These are phyloP conservation scores for Ricordea florida DNA, from an alignment of 92 coral and sea anemone genomes.

Conservation along the genomic window DNA sequence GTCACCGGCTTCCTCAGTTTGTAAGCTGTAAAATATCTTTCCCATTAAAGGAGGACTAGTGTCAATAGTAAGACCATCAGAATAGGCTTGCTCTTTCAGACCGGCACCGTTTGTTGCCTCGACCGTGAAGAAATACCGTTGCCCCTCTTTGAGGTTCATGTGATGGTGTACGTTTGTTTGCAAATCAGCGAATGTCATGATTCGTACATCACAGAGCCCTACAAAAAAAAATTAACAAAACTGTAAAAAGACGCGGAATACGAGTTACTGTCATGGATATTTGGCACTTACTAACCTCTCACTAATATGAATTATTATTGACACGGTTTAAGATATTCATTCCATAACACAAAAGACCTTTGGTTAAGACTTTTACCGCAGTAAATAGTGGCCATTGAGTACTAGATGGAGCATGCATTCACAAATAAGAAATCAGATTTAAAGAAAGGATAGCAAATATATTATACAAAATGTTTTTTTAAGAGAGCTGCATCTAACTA, in stretches of 20 bases:
- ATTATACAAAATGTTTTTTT: too few species aligned
- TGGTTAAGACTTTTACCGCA: too few species aligned
- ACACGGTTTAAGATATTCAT: too few species aligned
- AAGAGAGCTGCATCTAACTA: neutral
- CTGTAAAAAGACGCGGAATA: too few species aligned
- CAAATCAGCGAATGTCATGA: constrained; percentile 46
- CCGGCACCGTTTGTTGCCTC: constrained; percentile 87
- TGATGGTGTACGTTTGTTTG: constrained; percentile 31
- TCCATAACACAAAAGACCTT: too few species aligned
- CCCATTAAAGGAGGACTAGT: constrained; percentile 63
- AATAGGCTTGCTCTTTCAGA: constrained; percentile 24
- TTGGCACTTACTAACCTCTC: too few species aligned
- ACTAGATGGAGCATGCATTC: too few species aligned
- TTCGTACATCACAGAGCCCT: constrained; percentile 62
- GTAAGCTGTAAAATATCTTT: neutral
- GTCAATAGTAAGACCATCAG: constrained; percentile 83
- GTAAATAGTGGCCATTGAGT: too few species aligned
- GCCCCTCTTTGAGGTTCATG: constrained; percentile 44
- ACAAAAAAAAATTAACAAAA: neutral
- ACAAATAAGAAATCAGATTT: too few species aligned
- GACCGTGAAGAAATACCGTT: constrained; percentile 68
- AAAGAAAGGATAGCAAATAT: too few species aligned
- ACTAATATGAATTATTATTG: too few species aligned
- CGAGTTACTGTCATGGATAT: too few species aligned
- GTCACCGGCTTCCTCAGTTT: neutral